Evolutionary conservation across 2,113 vertebrate species (phyloP).

Genomic region (Pavo muticus): DNA sequence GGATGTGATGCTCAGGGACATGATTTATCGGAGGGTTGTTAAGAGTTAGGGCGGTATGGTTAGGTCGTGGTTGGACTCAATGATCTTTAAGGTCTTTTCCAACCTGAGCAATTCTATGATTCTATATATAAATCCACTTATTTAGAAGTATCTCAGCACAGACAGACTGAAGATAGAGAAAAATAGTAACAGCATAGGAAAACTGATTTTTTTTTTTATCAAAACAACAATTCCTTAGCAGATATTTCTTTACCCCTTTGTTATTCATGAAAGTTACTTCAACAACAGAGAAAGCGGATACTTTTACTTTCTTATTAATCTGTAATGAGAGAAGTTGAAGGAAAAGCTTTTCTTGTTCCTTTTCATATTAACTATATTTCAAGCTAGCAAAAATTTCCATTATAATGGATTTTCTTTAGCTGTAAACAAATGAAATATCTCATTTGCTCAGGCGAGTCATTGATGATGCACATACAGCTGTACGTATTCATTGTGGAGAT

Average conservation of each 20-base stretch:
- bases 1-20: too few species aligned
- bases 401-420: constrained; percentile 4
- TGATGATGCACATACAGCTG: neutral
- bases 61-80: too few species aligned
- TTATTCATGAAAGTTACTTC: neutral
- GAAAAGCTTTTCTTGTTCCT: neutral
- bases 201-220: neutral
- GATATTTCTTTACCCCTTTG: neutral
- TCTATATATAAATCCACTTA: neutral
- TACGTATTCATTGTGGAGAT: neutral
- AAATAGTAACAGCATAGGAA: neutral
- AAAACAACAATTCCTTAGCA: neutral
- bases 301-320: neutral
- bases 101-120: too few species aligned
- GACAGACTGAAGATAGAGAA: neutral
- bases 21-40: too few species aligned
- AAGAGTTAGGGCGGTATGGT: too few species aligned
- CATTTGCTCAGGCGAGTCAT: neutral
- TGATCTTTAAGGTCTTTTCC: too few species aligned
- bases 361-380: neutral
- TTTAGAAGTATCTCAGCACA: neutral
- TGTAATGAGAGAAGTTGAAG: neutral
- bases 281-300: neutral
- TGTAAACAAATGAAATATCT: constrained; percentile 40
- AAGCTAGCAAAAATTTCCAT: neutral